Evolutionary conservation across 2,888 invertebrate species (phyloP).

Genomic region (Calliphora vomitoria): DNA sequence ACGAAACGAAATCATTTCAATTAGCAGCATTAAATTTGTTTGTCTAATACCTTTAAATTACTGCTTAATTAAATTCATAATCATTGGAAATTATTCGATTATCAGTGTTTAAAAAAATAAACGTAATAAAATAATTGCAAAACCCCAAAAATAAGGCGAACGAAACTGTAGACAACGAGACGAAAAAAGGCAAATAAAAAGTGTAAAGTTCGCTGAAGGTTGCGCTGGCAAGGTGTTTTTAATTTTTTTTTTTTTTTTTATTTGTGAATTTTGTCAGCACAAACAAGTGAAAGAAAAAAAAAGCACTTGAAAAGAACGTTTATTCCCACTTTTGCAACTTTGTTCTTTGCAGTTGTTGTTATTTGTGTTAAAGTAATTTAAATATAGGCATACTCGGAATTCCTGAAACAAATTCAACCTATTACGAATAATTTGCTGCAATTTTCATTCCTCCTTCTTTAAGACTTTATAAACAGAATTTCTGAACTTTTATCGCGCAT

Average conservation of each 20-base stretch:
- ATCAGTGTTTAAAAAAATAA: slow-evolving; percentile 8
- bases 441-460: neutral
- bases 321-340: slow-evolving; percentile 13
- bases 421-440: slow-evolving; percentile 5
- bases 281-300: slow-evolving; percentile 22
- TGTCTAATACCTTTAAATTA: neutral
- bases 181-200: slow-evolving; percentile 76
- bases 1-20: slow-evolving; percentile 48
- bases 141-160: slow-evolving; percentile 7
- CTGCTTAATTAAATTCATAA: slow-evolving; percentile 1
- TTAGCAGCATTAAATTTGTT: slow-evolving; percentile 29
- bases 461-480: neutral
- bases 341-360: neutral
- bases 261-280: slow-evolving; percentile 43
- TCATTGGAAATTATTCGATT: neutral
- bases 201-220: slow-evolving; percentile 76
- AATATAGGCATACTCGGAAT: neutral
- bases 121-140: neutral
- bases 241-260: slow-evolving; percentile 45
- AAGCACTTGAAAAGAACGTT: neutral
- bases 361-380: slow-evolving; percentile 3
- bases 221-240: slow-evolving; percentile 69
- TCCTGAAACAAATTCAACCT: neutral
- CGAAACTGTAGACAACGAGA: slow-evolving; percentile 40
- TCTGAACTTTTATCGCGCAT: neutral